Evolutionary conservation across 1,140 invertebrate species (phyloP), one percentile per base, ranked within the genome.

Genomic region (Temnothorax longispinosus): DNA sequence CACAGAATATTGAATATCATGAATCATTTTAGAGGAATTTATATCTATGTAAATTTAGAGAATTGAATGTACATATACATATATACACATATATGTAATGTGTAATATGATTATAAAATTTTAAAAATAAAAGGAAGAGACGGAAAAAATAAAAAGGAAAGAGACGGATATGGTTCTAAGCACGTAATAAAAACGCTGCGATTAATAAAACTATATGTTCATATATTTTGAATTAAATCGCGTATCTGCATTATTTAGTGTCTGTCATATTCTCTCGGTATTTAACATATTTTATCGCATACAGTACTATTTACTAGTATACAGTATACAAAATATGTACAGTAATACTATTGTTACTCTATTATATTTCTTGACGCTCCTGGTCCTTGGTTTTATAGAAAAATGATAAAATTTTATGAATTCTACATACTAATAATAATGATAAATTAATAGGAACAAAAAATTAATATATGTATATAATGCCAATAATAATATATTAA

Each of bases 181-280:
- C 7, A 50, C 32, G 13, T 44, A 77, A 69, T 58, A 65, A 76
- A 47, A 47, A 85, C 27, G 44, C 71, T 6, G 1, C 6, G 3
- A 38, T 87, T 87, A 87, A 18, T 87, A 76, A 89, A 90, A 87
- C 65, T 89, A 90, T 75, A 35, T 77, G 71, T 47, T 87, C 11
- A 35, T 89, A 64, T 89, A 89, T 90, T 90, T 87, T 76, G 44
- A 44, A 69, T 56, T 18, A 74, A 74, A 47, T 81, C 1, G 11
- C 58, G 41, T 64, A 27, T 64, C 44, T 72, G 44, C 38, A 41
- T 21, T 67, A 5, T 69, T 65, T 78, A 86, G 67, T 84, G 11
- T 56, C 18, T 78, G 27, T 56, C 44, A 15, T 35, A 65, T 47
- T 50, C 32, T 60, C 32, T 18, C 13, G 27, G 27, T 35, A 38